These are phyloP conservation scores for Ctenoplectra terminalis DNA, from an alignment of 1,140 invertebrate genomes.

Conservation along the genomic window DNA sequence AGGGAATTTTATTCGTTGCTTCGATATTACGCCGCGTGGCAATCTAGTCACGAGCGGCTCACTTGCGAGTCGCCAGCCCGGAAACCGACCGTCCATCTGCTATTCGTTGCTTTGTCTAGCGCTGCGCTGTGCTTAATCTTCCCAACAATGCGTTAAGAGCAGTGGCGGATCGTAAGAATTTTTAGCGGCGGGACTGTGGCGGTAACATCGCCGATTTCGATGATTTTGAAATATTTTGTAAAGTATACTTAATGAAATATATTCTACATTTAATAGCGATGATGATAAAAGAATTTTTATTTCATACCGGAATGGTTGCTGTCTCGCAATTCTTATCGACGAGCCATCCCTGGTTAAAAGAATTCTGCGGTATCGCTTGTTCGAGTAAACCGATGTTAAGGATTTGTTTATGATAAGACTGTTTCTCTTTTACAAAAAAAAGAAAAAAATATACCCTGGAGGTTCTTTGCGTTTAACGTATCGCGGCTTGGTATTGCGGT, in stretches of 20 bases:
- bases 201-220: too few relatives aligned
- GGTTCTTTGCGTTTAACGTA: neutral
- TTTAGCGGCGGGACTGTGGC: too few relatives aligned
- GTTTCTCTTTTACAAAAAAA: too few relatives aligned
- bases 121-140: neutral
- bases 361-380: neutral
- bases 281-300: too few relatives aligned
- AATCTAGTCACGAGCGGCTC: neutral
- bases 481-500: neutral
- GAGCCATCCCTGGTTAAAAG: too few relatives aligned
- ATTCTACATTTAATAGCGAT: too few relatives aligned
- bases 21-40: neutral
- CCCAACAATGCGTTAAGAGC: neutral
- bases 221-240: too few relatives aligned
- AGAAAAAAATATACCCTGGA: neutral
- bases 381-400: neutral
- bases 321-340: too few relatives aligned
- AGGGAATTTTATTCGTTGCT: constrained; percentile 27
- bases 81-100: neutral
- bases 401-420: neutral
- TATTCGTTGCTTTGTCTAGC: constrained; percentile 13
- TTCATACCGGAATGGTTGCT: too few relatives aligned
- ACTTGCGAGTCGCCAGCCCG: neutral
- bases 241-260: too few relatives aligned
- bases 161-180: too few relatives aligned